Evolutionary conservation across 1,140 invertebrate species (phyloP).

Genomic region (Trinorchestia longiramus): DNA sequence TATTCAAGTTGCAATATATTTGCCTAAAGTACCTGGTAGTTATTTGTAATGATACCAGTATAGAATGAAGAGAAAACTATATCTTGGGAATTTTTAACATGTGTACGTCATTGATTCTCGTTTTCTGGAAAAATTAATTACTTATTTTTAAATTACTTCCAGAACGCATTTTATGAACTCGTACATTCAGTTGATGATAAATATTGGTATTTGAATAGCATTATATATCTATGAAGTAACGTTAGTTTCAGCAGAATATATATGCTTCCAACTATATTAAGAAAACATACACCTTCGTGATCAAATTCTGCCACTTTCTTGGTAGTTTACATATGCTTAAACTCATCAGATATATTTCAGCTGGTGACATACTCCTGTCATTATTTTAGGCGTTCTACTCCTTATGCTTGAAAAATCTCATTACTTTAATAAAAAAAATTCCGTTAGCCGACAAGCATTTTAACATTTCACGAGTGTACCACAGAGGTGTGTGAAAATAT

Average conservation of each 20-base stretch:
- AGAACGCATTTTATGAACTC: neutral
- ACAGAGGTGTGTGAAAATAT: neutral
- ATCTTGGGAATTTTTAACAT: neutral
- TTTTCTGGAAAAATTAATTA: neutral
- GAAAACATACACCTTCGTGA: neutral
- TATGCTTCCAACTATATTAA: neutral
- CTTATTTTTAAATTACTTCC: neutral
- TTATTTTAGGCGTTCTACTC: neutral
- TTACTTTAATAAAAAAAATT: neutral
- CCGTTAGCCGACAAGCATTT: neutral
- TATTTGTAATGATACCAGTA: neutral
- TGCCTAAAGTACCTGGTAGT: neutral
- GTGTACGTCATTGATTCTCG: neutral
- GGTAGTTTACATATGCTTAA: neutral
- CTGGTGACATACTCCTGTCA: neutral
- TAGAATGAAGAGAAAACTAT: no score
- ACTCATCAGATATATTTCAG: neutral
- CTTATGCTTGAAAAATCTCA: neutral
- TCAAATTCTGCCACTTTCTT: neutral
- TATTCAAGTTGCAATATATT: neutral
- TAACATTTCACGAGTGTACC: neutral
- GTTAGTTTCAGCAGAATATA: neutral
- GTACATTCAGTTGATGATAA: neutral
- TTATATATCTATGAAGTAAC: neutral
- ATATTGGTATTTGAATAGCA: neutral